These are phyloP conservation scores for Penaeus monodon DNA, from an alignment of 2,888 invertebrate genomes.

Conservation along the genomic window DNA sequence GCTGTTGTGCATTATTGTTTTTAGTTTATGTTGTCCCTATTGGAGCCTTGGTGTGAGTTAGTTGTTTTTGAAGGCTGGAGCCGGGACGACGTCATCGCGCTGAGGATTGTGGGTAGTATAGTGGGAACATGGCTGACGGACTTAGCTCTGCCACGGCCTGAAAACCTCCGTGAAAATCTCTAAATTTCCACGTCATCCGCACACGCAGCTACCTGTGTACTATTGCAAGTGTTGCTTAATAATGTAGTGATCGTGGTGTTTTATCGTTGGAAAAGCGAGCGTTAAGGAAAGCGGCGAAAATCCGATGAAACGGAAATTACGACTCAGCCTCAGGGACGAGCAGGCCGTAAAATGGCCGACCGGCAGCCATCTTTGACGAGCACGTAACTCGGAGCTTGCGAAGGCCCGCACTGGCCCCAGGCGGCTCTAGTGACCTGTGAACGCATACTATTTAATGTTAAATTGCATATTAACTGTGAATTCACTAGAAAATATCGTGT, in stretches of 20 bases:
- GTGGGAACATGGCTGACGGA: constrained; percentile 56
- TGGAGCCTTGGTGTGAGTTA: not conserved
- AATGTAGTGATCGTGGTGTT: too few relatives aligned
- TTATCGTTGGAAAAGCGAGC: too few relatives aligned
- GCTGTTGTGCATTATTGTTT: too few relatives aligned
- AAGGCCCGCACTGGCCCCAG: not conserved
- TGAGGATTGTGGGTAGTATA: constrained; percentile 55
- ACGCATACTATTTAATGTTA: not conserved
- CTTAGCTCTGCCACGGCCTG: constrained; percentile 33
- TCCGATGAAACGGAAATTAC: constrained; percentile 25
- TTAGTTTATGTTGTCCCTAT: not conserved
- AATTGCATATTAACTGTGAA: not conserved
- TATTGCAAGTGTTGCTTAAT: too few relatives aligned
- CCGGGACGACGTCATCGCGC: constrained; percentile 46
- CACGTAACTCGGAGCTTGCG: constrained; percentile 44
- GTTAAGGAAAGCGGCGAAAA: constrained; percentile 7
- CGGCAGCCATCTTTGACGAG: constrained; percentile 58
- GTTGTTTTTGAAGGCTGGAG: constrained; percentile 21
- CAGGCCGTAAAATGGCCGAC: constrained; percentile 51
- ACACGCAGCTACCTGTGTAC: not conserved
- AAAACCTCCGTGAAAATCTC: constrained; percentile 31
- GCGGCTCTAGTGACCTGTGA: not conserved
- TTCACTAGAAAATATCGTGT: not conserved
- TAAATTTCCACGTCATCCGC: constrained; percentile 36
- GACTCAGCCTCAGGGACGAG: constrained; percentile 24